phyloP scores from a whole-genome alignment of 2,888 invertebrate genomes.

The Nudaria mundana region DNA sequence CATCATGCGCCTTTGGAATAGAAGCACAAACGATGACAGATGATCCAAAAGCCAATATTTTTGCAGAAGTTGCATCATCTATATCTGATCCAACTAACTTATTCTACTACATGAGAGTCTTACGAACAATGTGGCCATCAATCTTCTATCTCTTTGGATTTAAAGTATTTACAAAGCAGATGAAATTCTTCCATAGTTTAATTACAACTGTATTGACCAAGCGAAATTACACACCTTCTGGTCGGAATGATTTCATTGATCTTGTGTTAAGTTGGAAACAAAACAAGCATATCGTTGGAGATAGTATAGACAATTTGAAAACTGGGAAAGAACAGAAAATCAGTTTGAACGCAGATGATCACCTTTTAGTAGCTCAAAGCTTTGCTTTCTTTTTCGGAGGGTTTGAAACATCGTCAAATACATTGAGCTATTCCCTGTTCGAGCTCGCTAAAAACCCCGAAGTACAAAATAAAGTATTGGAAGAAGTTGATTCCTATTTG shows the following conservation, averaged over 20 bases:
- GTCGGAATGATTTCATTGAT: constrained; percentile 49
- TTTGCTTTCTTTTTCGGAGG: constrained; percentile 66
- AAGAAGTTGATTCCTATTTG: constrained; percentile 47
- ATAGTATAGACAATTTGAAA: constrained; percentile 38
- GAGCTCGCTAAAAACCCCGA: constrained; percentile 45
- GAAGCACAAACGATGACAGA: constrained; percentile 37
- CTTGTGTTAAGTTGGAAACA: constrained; percentile 41
- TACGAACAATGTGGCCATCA: constrained; percentile 39
- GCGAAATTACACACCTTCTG: constrained; percentile 32
- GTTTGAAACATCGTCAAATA: constrained; percentile 48
- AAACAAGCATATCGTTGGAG: constrained; percentile 37
- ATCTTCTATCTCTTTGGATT: constrained; percentile 41
- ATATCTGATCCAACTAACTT: constrained; percentile 25
- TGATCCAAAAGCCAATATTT: constrained; percentile 31
- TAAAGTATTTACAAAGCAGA: constrained; percentile 27
- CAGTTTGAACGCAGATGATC: constrained; percentile 44
- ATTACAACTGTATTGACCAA: constrained; percentile 35
- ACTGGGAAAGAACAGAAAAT: constrained; percentile 27
- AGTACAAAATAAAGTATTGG: constrained; percentile 33
- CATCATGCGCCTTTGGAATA: constrained; percentile 38
- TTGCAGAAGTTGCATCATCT: constrained; percentile 31
- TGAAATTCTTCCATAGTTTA: constrained; percentile 38
- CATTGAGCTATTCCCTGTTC: constrained; percentile 39
- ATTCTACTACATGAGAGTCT: constrained; percentile 20
- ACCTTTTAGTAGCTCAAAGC: constrained; percentile 72